A percentile compares a stretch with the other conserved stretches of the same genome.
These are phyloP conservation scores for Typhlichthys eigenmanni DNA, from an alignment of 2,797 vertebrate genomes.

Conservation along the genomic window DNA sequence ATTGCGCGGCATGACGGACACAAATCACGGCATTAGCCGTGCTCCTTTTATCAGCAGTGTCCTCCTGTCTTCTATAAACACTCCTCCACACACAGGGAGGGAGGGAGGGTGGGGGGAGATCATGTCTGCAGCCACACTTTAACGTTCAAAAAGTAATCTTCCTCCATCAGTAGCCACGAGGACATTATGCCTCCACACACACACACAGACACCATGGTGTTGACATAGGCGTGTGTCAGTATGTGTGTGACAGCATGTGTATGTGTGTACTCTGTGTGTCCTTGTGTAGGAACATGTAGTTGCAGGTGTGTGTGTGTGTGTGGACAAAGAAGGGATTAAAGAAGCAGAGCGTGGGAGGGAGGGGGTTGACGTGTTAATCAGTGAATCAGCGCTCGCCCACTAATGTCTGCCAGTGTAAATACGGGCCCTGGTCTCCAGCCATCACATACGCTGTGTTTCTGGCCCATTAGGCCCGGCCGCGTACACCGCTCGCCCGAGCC, in stretches of 20 bases:
- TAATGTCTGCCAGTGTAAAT: constrained; percentile 92
- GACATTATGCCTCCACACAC: constrained; percentile 75
- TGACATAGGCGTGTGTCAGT: constrained; percentile 26
- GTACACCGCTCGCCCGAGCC: constrained; percentile 86
- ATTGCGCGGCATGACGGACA: constrained; percentile 77
- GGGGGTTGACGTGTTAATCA: constrained; percentile 80
- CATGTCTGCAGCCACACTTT: constrained; percentile 57
- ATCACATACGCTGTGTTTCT: constrained; percentile 92
- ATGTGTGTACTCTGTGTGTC: no score
- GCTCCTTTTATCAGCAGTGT: constrained; percentile 73
- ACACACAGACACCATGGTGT: constrained; percentile 53
- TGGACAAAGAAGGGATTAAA: constrained; percentile 22
- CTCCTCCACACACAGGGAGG: constrained; percentile 74
- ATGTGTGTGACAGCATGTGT: constrained; percentile 14
- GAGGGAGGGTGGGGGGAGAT: constrained; percentile 22
- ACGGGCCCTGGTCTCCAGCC: constrained; percentile 89
- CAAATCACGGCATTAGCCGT: constrained; percentile 78
- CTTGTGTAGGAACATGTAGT: not conserved
- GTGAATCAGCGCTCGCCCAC: constrained; percentile 77
- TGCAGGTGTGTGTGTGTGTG: constrained; percentile 14
- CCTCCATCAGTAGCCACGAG: constrained; percentile 68
- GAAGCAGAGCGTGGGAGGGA: constrained; percentile 3
- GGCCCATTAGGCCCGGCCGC: constrained; percentile 91
- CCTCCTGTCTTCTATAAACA: constrained; percentile 57
- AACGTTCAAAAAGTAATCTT: constrained; percentile 78